Conservation (phyloP, 30 jellyfish, hydroid and myxozoan genomes). For the Mastigias papua region DNA sequence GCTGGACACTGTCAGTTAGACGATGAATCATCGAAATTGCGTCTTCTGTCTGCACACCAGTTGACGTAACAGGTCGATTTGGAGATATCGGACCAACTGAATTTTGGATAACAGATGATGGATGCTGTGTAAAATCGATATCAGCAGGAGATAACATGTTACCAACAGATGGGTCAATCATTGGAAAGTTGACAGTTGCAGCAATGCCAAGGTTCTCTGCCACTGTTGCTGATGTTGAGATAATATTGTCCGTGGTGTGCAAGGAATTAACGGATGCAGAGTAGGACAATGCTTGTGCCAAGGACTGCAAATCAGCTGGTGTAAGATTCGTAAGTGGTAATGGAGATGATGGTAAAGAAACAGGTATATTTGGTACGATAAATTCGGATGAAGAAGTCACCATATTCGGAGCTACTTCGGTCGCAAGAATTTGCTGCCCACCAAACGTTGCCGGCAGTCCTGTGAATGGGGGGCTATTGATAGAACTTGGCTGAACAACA, state of each 20-base stretch:
- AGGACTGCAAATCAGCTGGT: slow-evolving; percentile 97
- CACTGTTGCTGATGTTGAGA: slow-evolving; percentile 86
- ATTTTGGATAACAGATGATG: slow-evolving; percentile 49
- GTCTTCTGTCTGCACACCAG: slow-evolving; percentile 99
- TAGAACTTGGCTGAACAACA: slow-evolving; percentile 89
- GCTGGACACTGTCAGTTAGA: slow-evolving; percentile 96
- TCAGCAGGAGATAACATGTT: slow-evolving; percentile 85
- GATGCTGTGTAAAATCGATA: slow-evolving; percentile 54
- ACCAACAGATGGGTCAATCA: slow-evolving; percentile 89
- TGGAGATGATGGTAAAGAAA: slow-evolving; percentile 82
- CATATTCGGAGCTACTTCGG: slow-evolving; percentile 51
- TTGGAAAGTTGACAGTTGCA: slow-evolving; percentile 93
- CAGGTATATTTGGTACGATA: slow-evolving; percentile 85
- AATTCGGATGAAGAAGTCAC: slow-evolving; percentile 74
- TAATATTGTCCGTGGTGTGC: slow-evolving; percentile 44
- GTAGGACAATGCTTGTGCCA: slow-evolving; percentile 95
- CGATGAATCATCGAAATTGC: slow-evolving; percentile 96
- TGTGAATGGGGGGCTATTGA: slow-evolving; percentile 69
- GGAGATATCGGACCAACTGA: slow-evolving; percentile 78
- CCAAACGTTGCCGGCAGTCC: slow-evolving; percentile 60
- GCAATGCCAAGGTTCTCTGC: slow-evolving; percentile 94
- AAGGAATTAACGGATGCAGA: slow-evolving; percentile 90
- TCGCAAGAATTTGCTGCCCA: slow-evolving; percentile 67
- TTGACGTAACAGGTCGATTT: slow-evolving; percentile 91
- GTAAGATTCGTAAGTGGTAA: slow-evolving; percentile 92